Evolutionary conservation across 2,113 vertebrate species (phyloP).

Genomic region (Poeciliopsis prolifica): DNA sequence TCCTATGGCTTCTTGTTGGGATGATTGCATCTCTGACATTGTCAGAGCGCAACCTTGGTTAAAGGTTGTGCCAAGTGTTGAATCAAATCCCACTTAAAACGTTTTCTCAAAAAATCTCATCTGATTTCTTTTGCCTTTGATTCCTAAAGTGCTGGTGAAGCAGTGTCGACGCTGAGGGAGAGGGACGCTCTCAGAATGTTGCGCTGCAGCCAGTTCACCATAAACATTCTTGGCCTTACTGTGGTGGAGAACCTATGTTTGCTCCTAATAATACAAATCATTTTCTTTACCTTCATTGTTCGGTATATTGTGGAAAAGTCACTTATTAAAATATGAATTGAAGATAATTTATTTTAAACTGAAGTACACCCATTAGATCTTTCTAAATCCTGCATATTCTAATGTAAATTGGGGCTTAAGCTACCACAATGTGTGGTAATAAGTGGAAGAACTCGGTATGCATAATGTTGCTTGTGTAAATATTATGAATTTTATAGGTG

Average conservation of each 20-base stretch:
- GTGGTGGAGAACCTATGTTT: too few relatives aligned
- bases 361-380: neutral
- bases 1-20: too few relatives aligned
- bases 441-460: conserved; percentile 8
- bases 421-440: conserved; percentile 24
- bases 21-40: too few relatives aligned
- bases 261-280: neutral
- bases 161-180: neutral
- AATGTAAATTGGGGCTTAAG: conserved; percentile 14
- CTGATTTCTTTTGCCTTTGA: too few relatives aligned
- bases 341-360: too few relatives aligned
- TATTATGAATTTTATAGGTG: conserved; percentile 60
- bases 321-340: neutral
- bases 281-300: too few relatives aligned
- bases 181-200: neutral
- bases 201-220: neutral
- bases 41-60: too few relatives aligned
- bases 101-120: neutral
- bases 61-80: neutral
- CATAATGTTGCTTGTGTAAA: conserved; percentile 52
- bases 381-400: neutral
- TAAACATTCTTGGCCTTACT: too few relatives aligned
- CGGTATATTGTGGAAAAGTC: neutral
- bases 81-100: neutral
- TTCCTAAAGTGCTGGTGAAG: conserved; percentile 15